Base-by-base conservation (phyloP, 2,888 invertebrate species). In the Rotaria macrura region DNA sequence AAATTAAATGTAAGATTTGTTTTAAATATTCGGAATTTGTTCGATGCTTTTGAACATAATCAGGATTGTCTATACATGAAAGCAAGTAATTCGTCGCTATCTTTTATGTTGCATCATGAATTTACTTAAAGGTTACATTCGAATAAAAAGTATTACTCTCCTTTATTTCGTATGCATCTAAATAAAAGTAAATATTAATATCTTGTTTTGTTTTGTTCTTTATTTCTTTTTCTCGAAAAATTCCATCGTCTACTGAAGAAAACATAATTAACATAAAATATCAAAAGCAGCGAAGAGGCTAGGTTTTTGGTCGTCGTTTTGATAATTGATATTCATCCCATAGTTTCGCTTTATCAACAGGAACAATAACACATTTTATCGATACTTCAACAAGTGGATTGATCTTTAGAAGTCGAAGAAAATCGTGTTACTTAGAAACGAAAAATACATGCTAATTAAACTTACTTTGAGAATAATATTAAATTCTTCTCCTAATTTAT, bases 401-500 rank as follows among this genome's bases (percentile, higher is more conserved):
- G 5, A 84, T 54, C 55, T 84, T 14, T n/a, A 47, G 25, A 52
- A 9, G 14, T 47, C n/a, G n/a, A 52, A 12, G 5, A 55, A 52
- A 38, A 84, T 47, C 3, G 14, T 55, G 25, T 34, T 34, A 55
- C 9, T n/a, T 25, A 47, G 9, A 9, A 47, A 12, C 47, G 1
- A 49, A 55, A 29, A 10, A 10, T 6, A 84, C 3, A 20, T 34
- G 10, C 20, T n/a, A 23, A 14, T 49, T 49, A 38, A 40, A 12
- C 25, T 47, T 84, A 85, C 65, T 74, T 85, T 85, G n/a, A 86
- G 25, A 34, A 72, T 79, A 7, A 86, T 43, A 17, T 83, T 17
- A 57, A 86, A 86, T 49, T 72, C 84, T 65, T 86, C 86, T 57
- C 84, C 84, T 34, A 83, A 86, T 43, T 85, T 74, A 34, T 85